Percentiles rank a stretch among this genome's conserved stretches.
Evolutionary conservation across 2,113 vertebrate species (phyloP).

Genomic region (Daboia siamensis): DNA sequence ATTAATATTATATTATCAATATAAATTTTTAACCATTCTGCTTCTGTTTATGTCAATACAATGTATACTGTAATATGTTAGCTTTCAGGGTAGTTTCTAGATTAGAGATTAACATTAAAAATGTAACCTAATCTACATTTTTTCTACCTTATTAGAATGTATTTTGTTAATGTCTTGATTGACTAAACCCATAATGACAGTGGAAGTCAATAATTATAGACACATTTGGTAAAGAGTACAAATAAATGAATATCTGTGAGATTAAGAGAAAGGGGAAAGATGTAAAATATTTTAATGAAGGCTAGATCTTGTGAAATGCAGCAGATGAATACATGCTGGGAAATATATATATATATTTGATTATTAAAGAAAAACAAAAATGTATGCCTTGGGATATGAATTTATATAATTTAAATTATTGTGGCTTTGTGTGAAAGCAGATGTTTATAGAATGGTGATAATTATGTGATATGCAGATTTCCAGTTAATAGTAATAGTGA

Average conservation of each 20-base stretch:
- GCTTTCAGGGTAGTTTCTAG: not conserved
- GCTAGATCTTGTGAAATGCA: not conserved
- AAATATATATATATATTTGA: not conserved
- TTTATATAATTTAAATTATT: not conserved
- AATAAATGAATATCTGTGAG: not conserved
- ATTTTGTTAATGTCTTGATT: not conserved
- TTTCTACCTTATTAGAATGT: not conserved
- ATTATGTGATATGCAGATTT: not conserved
- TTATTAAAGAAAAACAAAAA: not conserved
- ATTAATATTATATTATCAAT: slow-evolving; percentile 6
- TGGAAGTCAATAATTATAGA: not conserved
- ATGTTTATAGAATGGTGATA: not conserved
- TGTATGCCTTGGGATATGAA: not conserved
- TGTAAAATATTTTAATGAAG: not conserved
- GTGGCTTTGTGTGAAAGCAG: not conserved
- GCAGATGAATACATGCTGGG: not conserved
- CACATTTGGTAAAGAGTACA: not conserved
- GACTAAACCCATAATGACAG: not conserved
- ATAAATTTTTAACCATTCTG: too few relatives aligned
- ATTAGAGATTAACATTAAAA: not conserved
- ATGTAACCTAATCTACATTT: not conserved
- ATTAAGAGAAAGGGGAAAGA: not conserved
- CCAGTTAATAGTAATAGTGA: not conserved
- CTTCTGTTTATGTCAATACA: too few relatives aligned
- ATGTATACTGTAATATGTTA: not conserved